A percentile compares a stretch with the other conserved stretches of the same genome.
Evolutionary conservation across 2,888 invertebrate species (phyloP).

Genomic region (Eremobia ochroleuca): DNA sequence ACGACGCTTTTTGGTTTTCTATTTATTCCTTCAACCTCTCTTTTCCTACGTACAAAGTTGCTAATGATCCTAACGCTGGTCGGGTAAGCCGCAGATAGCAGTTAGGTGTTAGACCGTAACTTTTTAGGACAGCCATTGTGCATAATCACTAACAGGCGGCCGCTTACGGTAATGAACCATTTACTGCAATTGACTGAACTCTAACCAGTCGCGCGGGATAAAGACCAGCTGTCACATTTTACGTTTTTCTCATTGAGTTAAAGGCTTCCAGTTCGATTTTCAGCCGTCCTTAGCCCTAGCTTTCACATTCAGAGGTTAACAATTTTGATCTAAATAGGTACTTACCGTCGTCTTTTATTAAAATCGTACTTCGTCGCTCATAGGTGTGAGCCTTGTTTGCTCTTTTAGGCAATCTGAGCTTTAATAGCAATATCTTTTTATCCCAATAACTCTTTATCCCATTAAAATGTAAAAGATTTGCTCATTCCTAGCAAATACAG

Average conservation of each 20-base stretch:
- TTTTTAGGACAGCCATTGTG: conserved; percentile 53
- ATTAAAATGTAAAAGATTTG: conserved; percentile 33
- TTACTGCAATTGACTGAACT: conserved; percentile 52
- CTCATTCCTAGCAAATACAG: conserved; percentile 31
- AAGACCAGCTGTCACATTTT: conserved; percentile 3
- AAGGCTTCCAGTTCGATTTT: conserved; percentile 12
- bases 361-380: neutral
- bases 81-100: conserved; percentile 41
- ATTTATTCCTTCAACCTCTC: conserved; percentile 9
- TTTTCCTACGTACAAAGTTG: conserved; percentile 30
- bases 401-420: conserved; percentile 3
- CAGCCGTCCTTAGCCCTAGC: neutral
- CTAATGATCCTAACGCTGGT: conserved; percentile 39
- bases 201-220: conserved; percentile 22
- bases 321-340: neutral
- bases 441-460: conserved; percentile 4
- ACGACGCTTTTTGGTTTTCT: conserved; percentile 14
- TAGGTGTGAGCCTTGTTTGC: neutral
- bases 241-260: conserved; percentile 15
- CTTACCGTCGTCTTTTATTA: neutral
- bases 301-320: neutral
- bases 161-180: conserved; percentile 56
- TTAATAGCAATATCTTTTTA: conserved; percentile 2
- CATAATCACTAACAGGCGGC: conserved; percentile 50
- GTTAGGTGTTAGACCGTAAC: conserved; percentile 48